Conservation (phyloP, 1,140 invertebrate species). For the Brachionus plicatilis region DNA sequence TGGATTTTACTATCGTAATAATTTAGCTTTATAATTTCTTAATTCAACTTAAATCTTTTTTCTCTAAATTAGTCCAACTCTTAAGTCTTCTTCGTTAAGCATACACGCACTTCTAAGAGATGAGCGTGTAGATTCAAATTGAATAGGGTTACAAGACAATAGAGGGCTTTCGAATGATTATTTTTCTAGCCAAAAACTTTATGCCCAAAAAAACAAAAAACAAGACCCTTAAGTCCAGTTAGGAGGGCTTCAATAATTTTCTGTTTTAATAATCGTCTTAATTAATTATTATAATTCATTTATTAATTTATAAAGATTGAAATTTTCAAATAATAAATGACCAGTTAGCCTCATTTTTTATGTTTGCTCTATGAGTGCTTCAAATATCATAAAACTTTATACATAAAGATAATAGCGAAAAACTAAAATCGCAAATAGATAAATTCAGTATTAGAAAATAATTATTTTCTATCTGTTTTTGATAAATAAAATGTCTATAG, state of each 20-base stretch:
- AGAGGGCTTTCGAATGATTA: neutral
- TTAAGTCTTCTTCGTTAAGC: neutral
- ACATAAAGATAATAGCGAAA: neutral
- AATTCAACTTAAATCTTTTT: constrained; percentile 9
- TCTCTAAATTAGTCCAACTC: neutral
- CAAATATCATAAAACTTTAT: constrained; percentile 27
- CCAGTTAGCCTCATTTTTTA: constrained; percentile 17
- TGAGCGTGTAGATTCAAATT: neutral
- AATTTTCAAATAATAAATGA: constrained; percentile 18
- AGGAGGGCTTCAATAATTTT: neutral
- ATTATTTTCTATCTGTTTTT: neutral
- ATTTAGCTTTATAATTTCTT: neutral
- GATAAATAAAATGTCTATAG: neutral
- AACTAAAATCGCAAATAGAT: neutral
- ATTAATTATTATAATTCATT: constrained; percentile 34
- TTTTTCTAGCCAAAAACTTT: neutral
- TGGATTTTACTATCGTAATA: neutral
- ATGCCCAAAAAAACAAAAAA: neutral
- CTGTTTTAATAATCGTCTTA: neutral
- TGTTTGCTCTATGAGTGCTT: constrained; percentile 3
- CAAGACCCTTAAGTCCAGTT: neutral
- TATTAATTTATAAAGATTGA: neutral
- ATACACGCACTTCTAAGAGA: constrained; percentile 1
- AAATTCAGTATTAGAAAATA: neutral
- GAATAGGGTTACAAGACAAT: neutral